phyloP scores from a whole-genome alignment of 2,888 invertebrate genomes.

The Taphrorychus bicolor region DNA sequence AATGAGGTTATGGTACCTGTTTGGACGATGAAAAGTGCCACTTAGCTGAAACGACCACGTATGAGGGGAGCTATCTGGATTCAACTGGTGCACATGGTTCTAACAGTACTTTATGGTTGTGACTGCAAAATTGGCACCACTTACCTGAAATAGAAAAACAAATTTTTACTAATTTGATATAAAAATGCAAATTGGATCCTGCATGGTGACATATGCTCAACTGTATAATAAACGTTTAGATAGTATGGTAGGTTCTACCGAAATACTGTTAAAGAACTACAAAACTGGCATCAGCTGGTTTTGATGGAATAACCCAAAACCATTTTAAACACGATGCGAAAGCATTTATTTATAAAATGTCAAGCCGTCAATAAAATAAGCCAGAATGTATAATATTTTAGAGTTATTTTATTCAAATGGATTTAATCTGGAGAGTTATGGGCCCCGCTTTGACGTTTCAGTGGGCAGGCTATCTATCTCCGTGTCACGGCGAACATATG shows the following conservation, averaged over 20 bases:
- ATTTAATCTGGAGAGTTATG: conserved; percentile 30
- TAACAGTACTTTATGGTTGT: no score
- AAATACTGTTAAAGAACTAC: no score
- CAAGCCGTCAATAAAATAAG: conserved; percentile 34
- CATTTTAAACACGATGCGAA: conserved; percentile 19
- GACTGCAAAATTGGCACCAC: neutral
- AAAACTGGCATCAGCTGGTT: no score
- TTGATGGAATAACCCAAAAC: conserved; percentile 14
- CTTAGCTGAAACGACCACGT: neutral
- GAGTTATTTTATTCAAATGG: conserved; percentile 29
- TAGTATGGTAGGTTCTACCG: no score
- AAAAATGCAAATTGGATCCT: no score
- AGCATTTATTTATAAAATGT: conserved; percentile 32
- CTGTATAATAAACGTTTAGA: no score
- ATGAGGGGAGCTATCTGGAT: neutral
- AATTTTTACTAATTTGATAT: no score
- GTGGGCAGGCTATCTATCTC: conserved; percentile 5
- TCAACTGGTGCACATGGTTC: neutral
- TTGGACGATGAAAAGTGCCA: neutral
- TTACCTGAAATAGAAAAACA: neutral
- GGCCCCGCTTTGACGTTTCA: conserved; percentile 5
- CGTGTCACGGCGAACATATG: neutral
- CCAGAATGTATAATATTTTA: conserved; percentile 17
- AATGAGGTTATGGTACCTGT: neutral
- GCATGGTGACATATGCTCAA: no score